Evolutionary conservation across 2,797 vertebrate genomes (phyloP).

Genomic region (Hybognathus amarus): DNA sequence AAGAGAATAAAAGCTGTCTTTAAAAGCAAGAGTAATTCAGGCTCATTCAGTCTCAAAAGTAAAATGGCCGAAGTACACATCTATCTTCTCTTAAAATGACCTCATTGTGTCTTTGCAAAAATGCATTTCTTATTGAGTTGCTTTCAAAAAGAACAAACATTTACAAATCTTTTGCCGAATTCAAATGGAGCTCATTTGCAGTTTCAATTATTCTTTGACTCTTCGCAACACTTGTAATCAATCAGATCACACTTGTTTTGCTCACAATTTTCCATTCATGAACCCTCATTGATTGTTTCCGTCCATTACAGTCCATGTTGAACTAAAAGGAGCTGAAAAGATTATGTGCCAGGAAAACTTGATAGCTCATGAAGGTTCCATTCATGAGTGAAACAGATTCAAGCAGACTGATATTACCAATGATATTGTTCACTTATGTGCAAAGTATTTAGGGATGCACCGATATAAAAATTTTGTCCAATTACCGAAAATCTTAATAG

Average conservation of each 20-base stretch:
- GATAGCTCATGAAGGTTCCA: neutral
- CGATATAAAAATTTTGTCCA: no score
- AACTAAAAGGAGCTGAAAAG: neutral
- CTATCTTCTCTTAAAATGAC: constrained; percentile 18
- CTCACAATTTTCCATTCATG: neutral
- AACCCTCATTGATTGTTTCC: constrained; percentile 12
- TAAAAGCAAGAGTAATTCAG: neutral
- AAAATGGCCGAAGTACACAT: neutral
- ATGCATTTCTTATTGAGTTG: constrained; percentile 28
- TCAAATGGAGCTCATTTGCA: constrained; percentile 8
- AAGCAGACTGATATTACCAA: neutral
- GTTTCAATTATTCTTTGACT: constrained; percentile 22
- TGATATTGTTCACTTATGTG: neutral
- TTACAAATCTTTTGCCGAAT: neutral
- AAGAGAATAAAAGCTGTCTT: neutral
- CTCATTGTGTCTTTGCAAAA: constrained; percentile 22
- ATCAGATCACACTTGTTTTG: constrained; percentile 19
- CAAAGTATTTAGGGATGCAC: no score
- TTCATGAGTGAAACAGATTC: constrained; percentile 23
- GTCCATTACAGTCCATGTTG: constrained; percentile 3
- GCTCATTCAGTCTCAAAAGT: constrained; percentile 4
- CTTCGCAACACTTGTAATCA: neutral
- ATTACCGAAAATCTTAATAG: no score
- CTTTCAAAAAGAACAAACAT: neutral
- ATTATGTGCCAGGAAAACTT: constrained; percentile 29